Percentiles rank a stretch among this genome's conserved stretches.
Conservation (phyloP, 2,888 invertebrate species). For the Tineola bisselliella region DNA sequence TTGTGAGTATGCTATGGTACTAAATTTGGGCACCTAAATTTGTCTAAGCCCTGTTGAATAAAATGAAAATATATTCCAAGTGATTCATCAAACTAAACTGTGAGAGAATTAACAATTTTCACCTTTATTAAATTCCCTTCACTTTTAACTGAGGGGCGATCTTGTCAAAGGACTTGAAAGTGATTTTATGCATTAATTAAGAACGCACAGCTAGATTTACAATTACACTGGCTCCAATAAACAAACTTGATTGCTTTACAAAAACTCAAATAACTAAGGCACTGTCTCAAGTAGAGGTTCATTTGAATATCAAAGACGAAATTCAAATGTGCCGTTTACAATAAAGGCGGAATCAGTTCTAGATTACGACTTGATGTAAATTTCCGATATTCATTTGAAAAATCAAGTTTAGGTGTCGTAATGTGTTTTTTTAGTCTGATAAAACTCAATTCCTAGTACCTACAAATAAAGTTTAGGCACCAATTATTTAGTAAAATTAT, state of each 20-base stretch:
- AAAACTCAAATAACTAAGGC: constrained; percentile 68
- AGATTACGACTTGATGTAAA: constrained; percentile 66
- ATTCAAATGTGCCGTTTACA: constrained; percentile 68
- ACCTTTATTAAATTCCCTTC: constrained; percentile 32
- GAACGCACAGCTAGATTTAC: constrained; percentile 62
- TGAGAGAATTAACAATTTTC: constrained; percentile 23
- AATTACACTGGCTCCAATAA: constrained; percentile 62
- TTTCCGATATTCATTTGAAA: constrained; percentile 66
- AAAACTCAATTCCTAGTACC: no score
- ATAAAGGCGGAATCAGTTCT: constrained; percentile 61
- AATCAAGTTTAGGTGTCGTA: constrained; percentile 58
- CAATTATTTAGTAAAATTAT: no score
- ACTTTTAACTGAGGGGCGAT: constrained; percentile 32
- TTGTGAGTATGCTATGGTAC: no score
- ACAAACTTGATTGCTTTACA: constrained; percentile 69
- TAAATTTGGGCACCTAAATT: background rate
- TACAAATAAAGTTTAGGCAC: no score
- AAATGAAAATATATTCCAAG: constrained; percentile 8
- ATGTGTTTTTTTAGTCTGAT: constrained; percentile 27
- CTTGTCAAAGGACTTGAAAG: constrained; percentile 41
- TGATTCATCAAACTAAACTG: constrained; percentile 8
- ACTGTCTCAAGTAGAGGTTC: constrained; percentile 66
- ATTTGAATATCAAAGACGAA: constrained; percentile 68
- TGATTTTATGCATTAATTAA: constrained; percentile 62
- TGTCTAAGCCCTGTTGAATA: background rate